phyloP scores from a whole-genome alignment of 2,888 invertebrate species.

The Synanthedon myopaeformis region DNA sequence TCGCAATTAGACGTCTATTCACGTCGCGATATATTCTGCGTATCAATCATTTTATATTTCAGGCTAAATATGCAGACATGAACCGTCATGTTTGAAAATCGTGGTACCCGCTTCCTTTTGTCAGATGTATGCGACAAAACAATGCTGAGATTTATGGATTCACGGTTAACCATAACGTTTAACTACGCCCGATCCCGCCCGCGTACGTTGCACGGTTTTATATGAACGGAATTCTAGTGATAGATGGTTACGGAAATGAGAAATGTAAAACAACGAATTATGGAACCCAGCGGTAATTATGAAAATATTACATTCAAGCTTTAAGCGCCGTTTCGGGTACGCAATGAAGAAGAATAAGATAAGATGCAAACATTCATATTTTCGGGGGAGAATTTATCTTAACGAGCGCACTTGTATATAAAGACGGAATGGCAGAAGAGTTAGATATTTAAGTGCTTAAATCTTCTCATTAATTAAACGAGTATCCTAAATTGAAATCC shows the following conservation, averaged over 20 bases:
- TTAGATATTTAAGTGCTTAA: constrained; percentile 37
- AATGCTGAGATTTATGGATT: constrained; percentile 41
- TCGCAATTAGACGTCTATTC: not conserved
- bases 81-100: not conserved
- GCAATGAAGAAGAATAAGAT: constrained; percentile 11
- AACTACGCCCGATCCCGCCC: constrained; percentile 6
- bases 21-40: not conserved
- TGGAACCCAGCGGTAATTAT: not conserved
- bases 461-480: constrained; percentile 45
- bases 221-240: constrained; percentile 3
- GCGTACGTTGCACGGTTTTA: constrained; percentile 1
- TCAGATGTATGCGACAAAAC: constrained; percentile 30
- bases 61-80: not conserved
- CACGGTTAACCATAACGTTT: constrained; percentile 15
- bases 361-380: constrained; percentile 15
- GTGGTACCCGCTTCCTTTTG: not conserved
- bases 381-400: constrained; percentile 17
- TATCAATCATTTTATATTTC: not conserved
- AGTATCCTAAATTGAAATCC: constrained; percentile 47
- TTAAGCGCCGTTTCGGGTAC: not conserved
- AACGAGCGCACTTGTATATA: constrained; percentile 18
- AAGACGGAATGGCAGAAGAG: constrained; percentile 30
- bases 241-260: constrained; percentile 3
- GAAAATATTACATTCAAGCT: not conserved
- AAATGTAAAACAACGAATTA: constrained; percentile 2